Evolutionary conservation across 2,797 vertebrate species (phyloP).

Genomic region (Huso huso): DNA sequence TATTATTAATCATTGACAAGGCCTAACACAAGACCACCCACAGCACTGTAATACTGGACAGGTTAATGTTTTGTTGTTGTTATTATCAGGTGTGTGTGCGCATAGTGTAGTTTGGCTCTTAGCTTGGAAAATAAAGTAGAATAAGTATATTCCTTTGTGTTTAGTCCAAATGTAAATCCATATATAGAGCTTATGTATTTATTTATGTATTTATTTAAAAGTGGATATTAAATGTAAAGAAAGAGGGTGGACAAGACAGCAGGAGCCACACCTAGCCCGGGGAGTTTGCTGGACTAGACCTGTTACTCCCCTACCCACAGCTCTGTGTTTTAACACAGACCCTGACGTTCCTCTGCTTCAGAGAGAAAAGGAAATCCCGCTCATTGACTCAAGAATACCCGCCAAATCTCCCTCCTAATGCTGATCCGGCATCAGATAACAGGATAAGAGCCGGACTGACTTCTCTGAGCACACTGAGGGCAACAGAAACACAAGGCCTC

Average conservation of each 20-base stretch:
- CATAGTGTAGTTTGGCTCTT: no score
- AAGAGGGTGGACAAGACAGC: conserved; percentile 12
- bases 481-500: conserved; percentile 28
- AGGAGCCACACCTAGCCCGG: conserved; percentile 11
- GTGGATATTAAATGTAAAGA: background rate
- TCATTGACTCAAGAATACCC: conserved; percentile 4
- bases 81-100: no score
- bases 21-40: conserved; percentile 43
- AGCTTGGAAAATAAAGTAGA: no score
- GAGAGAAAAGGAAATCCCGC: background rate
- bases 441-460: conserved; percentile 31
- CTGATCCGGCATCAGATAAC: conserved; percentile 37
- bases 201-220: no score
- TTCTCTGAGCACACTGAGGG: conserved; percentile 17
- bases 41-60: conserved; percentile 17
- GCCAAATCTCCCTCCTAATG: conserved; percentile 28
- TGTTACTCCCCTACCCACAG: conserved; percentile 17
- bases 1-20: conserved; percentile 45
- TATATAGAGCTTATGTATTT: no score
- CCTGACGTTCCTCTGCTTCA: conserved; percentile 5
- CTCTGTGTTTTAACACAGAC: conserved; percentile 9
- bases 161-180: no score
- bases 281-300: background rate
- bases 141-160: no score
- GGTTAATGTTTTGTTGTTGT: no score